Percentiles rank a stretch among this genome's conserved stretches.
Evolutionary conservation across 2,888 invertebrate genomes (phyloP).

Genomic region (Microchrysa polita): DNA sequence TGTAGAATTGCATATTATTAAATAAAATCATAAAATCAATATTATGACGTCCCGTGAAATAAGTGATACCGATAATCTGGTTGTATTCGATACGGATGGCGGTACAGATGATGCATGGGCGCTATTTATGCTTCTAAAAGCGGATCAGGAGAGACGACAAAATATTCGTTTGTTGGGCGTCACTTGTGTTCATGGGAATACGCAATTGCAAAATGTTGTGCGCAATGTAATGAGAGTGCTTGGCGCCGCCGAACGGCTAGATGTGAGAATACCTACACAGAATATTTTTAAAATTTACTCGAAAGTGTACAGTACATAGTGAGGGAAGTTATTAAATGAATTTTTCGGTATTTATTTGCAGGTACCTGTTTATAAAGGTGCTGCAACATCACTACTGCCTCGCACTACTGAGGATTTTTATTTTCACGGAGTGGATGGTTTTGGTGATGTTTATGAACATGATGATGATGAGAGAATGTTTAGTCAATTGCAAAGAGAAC

Average conservation of each 20-base stretch:
- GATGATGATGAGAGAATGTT: slow-evolving; percentile 64
- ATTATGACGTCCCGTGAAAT: no score
- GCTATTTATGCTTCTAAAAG: slow-evolving; percentile 68
- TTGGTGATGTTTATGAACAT: slow-evolving; percentile 71
- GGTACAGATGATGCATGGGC: slow-evolving; percentile 75
- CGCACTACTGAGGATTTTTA: slow-evolving; percentile 59
- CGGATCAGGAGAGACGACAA: slow-evolving; percentile 59
- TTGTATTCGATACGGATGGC: slow-evolving; percentile 72
- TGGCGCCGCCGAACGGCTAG: slow-evolving; percentile 68
- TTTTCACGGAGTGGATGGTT: slow-evolving; percentile 76
- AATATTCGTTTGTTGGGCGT: slow-evolving; percentile 69
- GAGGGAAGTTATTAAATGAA: not conserved
- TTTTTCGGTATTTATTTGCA: slow-evolving; percentile 55
- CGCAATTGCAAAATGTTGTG: slow-evolving; percentile 73
- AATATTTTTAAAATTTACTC: not conserved
- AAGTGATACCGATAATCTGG: slow-evolving; percentile 51
- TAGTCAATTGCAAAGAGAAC: slow-evolving; percentile 64
- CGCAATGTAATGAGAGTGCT: slow-evolving; percentile 76
- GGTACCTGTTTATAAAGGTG: slow-evolving; percentile 78
- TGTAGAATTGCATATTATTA: no score
- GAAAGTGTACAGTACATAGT: not conserved
- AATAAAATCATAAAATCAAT: no score
- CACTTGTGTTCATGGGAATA: slow-evolving; percentile 81
- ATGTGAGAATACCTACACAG: slow-evolving; percentile 66
- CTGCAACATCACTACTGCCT: slow-evolving; percentile 65